Evolutionary conservation across 2,797 vertebrate species (phyloP), one percentile per base, ranked within the genome.

Genomic region (Catharus ustulatus): DNA sequence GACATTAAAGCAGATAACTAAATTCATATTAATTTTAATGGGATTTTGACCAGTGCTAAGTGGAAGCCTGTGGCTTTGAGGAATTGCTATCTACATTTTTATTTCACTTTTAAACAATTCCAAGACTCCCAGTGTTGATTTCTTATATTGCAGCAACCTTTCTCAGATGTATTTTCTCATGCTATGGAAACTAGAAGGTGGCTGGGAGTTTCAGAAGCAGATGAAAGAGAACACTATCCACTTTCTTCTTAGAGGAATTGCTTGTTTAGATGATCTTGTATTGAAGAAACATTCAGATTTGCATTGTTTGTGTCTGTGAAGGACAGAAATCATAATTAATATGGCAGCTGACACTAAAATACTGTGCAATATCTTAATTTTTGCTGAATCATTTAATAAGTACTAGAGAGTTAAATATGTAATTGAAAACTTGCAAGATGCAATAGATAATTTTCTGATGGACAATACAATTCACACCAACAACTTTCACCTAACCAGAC

Each of bases 61-160:
- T 1, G 3, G 72, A 90, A 88, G 43, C 9, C 27, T 69, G 27
- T 91, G 89, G 23, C 64, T 93, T 91, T 92, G 51, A 83, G 46
- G 63, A 67, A 74, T 68, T 32, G 38, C 36, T 81, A 79, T 29
- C 45, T 71, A 48, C 42, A 48, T 64, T 86, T 93, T 86, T 61
- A 90, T 90, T 90, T 82, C 1, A 1, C 23, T 91, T 91, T 89
- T 62, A 89, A 95, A 79, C 15, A 71, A 82, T 94, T 94, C 79
- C 59, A 82, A 68, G 61, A 43, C 61, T 79, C 42, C 5, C 1
- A 0, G 19, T 0, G 0, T 82, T 94, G 15, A 51, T 88, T 91
- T 89, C 49, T 74, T 86, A 46, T 22, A 36, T 75, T 86, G 45
- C 62, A 91, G 26, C 36, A 94, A 34, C 22, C 21, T 83, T 91